phyloP scores from a whole-genome alignment of 2,797 vertebrate species.

The Cuculus canorus region DNA sequence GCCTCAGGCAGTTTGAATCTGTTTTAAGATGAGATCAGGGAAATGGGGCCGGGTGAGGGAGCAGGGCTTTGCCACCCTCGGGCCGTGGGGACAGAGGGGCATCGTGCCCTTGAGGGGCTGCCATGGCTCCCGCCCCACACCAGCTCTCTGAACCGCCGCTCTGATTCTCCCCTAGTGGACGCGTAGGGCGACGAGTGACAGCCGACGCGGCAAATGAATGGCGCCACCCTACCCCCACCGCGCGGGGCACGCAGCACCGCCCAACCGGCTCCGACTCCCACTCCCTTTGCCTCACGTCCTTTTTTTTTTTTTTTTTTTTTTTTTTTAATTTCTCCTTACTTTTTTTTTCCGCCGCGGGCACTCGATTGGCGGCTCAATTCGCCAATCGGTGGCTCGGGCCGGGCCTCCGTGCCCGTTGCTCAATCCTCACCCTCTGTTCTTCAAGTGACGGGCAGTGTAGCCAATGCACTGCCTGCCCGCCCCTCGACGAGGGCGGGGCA shows the following conservation, averaged over 20 bases:
- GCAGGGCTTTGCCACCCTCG: rapidly evolving
- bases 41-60: no score
- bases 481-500: not conserved
- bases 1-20: not conserved
- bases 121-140: rapidly evolving
- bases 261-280: not conserved
- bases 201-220: not conserved
- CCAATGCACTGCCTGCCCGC: not conserved
- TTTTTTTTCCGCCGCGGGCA: not conserved
- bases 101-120: rapidly evolving
- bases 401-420: not conserved
- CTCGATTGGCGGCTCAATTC: rapidly evolving
- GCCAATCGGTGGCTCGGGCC: not conserved
- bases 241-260: not conserved
- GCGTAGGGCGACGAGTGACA: not conserved
- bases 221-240: not conserved
- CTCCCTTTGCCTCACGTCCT: not conserved
- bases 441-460: rapidly evolving
- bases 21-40: not conserved
- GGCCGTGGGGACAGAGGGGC: no score
- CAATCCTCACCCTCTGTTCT: rapidly evolving
- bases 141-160: not conserved
- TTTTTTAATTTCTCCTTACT: not conserved
- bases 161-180: not conserved
- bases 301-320: not conserved